Base-by-base conservation (phyloP, 2,888 invertebrate genomes). In the Helobdella robusta region DNA sequence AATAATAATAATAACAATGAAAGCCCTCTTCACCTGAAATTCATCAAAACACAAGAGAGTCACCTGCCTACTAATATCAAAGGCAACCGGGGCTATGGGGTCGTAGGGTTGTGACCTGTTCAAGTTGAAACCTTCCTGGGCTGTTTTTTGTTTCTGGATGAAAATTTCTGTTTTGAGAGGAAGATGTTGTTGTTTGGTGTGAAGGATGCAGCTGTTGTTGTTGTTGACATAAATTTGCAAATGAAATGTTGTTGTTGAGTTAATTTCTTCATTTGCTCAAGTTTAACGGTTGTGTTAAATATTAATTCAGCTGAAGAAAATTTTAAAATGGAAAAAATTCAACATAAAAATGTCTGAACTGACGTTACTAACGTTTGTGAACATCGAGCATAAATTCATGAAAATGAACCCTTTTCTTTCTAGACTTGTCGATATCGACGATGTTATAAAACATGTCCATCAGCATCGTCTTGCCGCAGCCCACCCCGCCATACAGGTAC, bases 1-100 rank as follows among this genome's bases (percentile, higher is more conserved):
- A 59, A 28, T 58, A 52, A n/a, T 11, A 52, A 20, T 52, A 52
- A 20, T 52, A 20, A 20, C 11, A 52, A 20, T 6, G 23, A 52
- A 20, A 6, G 23, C 8, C 11, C n/a, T 40, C n/a, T 25, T 56
- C 70, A 88, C 93, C 85, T 98, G 94, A 83, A 95, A 95, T 81
- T 95, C 97, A 83, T 97, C 97, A 81, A 97, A 93, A 80, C 97
- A 97, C 68, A 97, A 86, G 34, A 97, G 82, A 90, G 91, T 93
- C 28, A 90, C 86, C 74, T 90, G 86, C 60, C 86, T 83, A 32
- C 87, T 86, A 69, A 98, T 92, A 70, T 85, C 84, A 71, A 87
- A 85, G 15, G 95, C 97, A 0, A 99, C 91, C 4, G 91, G 89
- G 30, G 89, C 87, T 68, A 98, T 95, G 0, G 97, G 95, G 81